These are phyloP conservation scores for Orestias chungarensis DNA, from an alignment of 2,797 vertebrate species.

Conservation along the genomic window DNA sequence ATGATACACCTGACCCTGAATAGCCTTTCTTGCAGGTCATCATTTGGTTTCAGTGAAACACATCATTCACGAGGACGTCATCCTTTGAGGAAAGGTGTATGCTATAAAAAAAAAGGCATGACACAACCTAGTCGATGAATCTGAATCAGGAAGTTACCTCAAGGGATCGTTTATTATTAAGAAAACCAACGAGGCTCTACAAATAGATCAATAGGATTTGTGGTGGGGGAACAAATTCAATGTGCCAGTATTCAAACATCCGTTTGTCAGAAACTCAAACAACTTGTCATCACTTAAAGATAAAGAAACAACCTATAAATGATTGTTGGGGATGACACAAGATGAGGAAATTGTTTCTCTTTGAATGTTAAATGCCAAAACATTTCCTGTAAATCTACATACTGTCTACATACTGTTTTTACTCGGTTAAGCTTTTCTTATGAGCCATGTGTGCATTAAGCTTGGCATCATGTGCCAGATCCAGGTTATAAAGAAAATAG, in stretches of 20 bases:
- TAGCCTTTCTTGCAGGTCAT: not conserved
- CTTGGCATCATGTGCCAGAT: too few species aligned
- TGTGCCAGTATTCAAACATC: too few species aligned
- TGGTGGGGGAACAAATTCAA: too few species aligned
- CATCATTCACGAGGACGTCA: not conserved
- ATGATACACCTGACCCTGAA: conserved; percentile 6
- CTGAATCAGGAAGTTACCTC: not conserved
- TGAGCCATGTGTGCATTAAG: too few species aligned
- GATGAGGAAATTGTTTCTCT: too few species aligned
- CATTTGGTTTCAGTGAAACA: conserved; percentile 32
- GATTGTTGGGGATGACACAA: not conserved
- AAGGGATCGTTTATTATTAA: not conserved
- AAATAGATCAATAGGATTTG: not conserved
- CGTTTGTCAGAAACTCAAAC: too few species aligned
- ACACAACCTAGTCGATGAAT: not conserved
- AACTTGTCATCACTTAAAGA: not conserved
- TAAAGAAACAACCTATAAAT: not conserved
- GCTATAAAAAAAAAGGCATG: not conserved
- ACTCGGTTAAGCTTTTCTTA: too few species aligned
- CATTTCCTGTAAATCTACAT: too few species aligned
- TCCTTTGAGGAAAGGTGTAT: not conserved
- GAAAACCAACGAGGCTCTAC: not conserved
- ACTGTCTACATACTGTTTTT: too few species aligned
- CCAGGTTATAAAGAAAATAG: too few species aligned
- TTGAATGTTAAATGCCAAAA: too few species aligned